Base-by-base conservation (phyloP, 2,797 vertebrate genomes). In the Ispidina lecontei region DNA sequence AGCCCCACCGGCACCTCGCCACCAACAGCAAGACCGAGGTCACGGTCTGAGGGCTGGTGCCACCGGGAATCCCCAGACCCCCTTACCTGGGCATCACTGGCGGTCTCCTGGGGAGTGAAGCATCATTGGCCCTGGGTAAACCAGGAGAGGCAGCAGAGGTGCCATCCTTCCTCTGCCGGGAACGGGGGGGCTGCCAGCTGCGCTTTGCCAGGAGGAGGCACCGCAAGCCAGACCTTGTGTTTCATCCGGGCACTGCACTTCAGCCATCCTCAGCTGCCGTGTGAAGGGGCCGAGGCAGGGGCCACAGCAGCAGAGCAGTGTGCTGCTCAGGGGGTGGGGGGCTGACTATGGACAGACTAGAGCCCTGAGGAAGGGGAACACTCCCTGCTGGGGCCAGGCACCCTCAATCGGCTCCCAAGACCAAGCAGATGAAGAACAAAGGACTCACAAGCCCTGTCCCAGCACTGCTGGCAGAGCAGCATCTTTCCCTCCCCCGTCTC, bases 21-120 rank as follows among this genome's bases (percentile, higher is more conserved):
- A 99, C 99, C 92, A 99, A 99, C 97, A 99, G 99, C 98, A 99
- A 99, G 98, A 98, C 99, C 1, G 99, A 99, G 93, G 99, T 99
- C 95, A 99, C 95, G 5, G 95, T 96, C 76, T 96, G 87, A 96
- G 3, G 0, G 60, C 41, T 35, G 2, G 41, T 6, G 1, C 52
- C 47, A 29, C 0, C 4, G 13, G 26, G 43, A 14, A 20, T 9
- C 64, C 26, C 31, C 41, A 46, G 16, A 20, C 12, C 64, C 26
- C 31, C 41, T 51, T 3, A 5, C 8, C 51, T 1, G 10, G 29
- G 44, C 7, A 2, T 1, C 4, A 15, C 69, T 2, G 47, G 21
- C 0, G 2, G 37, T 44, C 44, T 33, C 56, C 73, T 25, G 1
- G 7, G 1, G 14, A 59, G 56, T 12, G 33, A 16, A 68, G 33